Evolutionary conservation across 2,113 vertebrate species (phyloP).

Genomic region (Oxyruncus cristatus): DNA sequence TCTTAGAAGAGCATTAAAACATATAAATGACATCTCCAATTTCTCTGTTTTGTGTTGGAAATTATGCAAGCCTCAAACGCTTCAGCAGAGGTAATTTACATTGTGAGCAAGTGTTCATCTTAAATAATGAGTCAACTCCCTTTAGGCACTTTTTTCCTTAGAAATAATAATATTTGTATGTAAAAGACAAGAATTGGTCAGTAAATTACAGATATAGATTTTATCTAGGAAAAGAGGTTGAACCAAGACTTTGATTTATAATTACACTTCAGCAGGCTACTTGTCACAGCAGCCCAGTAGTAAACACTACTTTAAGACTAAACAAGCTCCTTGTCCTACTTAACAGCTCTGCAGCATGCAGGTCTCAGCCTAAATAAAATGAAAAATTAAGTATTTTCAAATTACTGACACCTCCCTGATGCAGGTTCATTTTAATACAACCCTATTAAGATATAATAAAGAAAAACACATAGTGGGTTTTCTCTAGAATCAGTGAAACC

Average conservation of each 20-base stretch:
- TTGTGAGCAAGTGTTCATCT: constrained; percentile 31
- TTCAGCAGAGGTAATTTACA: constrained; percentile 22
- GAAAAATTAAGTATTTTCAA: background rate
- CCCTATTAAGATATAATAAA: too few species aligned
- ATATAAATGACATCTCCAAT: background rate
- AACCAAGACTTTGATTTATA: constrained; percentile 36
- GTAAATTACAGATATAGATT: constrained; percentile 46
- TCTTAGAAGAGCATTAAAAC: background rate
- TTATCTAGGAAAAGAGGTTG: constrained; percentile 32
- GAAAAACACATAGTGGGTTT: background rate
- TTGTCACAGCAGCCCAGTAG: constrained; percentile 33
- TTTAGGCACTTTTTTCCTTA: constrained; percentile 48
- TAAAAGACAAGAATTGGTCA: constrained; percentile 43
- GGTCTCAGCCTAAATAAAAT: background rate
- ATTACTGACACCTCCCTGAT: background rate
- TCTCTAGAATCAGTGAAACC: background rate
- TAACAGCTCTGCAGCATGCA: background rate
- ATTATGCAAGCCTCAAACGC: constrained; percentile 42
- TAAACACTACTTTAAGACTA: background rate
- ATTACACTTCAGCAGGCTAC: constrained; percentile 54
- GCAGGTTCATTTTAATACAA: background rate
- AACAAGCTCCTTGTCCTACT: background rate
- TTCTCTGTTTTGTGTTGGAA: background rate
- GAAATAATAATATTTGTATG: constrained; percentile 46
- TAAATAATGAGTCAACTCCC: constrained; percentile 36